Evolutionary conservation across 2,113 vertebrate genomes (phyloP).

Genomic region (Meleagris gallopavo): DNA sequence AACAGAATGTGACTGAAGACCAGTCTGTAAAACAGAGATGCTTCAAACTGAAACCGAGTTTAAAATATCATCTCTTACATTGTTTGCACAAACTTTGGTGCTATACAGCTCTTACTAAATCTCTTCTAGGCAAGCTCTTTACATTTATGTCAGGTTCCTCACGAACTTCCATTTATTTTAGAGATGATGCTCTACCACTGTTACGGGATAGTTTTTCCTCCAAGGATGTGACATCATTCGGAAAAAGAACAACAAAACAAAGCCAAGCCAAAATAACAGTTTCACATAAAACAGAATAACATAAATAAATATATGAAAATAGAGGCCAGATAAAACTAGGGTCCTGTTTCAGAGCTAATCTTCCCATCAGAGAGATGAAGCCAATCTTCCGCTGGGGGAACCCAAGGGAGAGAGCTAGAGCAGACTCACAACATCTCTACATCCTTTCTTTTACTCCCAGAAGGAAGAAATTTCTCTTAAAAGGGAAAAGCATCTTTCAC

Average conservation of each 20-base stretch:
- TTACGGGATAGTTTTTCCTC: background rate
- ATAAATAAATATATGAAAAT: background rate
- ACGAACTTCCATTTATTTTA: background rate
- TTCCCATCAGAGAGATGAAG: fast-evolving
- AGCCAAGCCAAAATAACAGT: no score
- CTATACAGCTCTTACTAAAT: background rate
- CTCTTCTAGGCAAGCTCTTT: background rate
- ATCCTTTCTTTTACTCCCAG: background rate
- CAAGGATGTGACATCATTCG: background rate
- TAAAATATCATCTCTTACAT: background rate
- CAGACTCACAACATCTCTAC: background rate
- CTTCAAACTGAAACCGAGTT: background rate
- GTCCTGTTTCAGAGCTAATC: background rate
- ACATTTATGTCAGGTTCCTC: background rate
- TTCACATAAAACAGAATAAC: background rate
- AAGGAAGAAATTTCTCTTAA: background rate
- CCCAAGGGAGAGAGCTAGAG: background rate
- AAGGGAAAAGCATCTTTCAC: background rate
- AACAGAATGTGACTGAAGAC: background rate
- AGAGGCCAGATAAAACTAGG: background rate
- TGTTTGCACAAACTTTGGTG: background rate
- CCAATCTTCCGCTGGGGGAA: background rate
- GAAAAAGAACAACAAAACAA: background rate
- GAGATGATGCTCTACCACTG: background rate
- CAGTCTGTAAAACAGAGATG: background rate